These are phyloP conservation scores for Spinus pinus DNA, from an alignment of 2,797 vertebrate genomes.

Conservation along the genomic window DNA sequence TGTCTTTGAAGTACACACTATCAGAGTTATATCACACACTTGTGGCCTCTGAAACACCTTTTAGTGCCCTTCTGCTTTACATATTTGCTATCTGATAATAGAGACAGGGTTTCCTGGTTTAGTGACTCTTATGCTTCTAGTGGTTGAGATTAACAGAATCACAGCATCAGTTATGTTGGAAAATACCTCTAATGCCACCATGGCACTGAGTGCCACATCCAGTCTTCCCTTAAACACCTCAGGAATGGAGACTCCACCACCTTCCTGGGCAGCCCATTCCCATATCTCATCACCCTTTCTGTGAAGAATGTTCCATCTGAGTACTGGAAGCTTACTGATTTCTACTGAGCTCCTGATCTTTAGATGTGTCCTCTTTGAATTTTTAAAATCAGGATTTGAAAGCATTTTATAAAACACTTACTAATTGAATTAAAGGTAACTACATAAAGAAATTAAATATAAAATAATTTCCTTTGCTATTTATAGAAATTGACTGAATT, in stretches of 20 bases:
- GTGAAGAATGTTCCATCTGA: not conserved
- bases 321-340: not conserved
- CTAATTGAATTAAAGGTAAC: not conserved
- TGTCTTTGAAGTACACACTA: not conserved
- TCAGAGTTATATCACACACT: not conserved
- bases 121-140: not conserved
- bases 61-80: not conserved
- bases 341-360: not conserved
- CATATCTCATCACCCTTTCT: not conserved
- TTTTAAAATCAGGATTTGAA: not conserved
- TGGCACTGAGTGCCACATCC: not conserved
- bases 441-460: not conserved
- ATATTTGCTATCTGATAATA: not conserved
- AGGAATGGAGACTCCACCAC: not conserved
- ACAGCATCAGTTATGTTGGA: not conserved
- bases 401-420: not conserved
- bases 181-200: not conserved
- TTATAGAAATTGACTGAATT: not conserved
- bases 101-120: not conserved
- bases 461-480: not conserved
- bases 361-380: not conserved
- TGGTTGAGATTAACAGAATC: not conserved
- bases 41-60: not conserved
- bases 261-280: not conserved
- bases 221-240: not conserved